Evolutionary conservation across 2,113 vertebrate genomes (phyloP), one percentile per base, ranked within the genome.

Genomic region (Leptodactylus fuscus): DNA sequence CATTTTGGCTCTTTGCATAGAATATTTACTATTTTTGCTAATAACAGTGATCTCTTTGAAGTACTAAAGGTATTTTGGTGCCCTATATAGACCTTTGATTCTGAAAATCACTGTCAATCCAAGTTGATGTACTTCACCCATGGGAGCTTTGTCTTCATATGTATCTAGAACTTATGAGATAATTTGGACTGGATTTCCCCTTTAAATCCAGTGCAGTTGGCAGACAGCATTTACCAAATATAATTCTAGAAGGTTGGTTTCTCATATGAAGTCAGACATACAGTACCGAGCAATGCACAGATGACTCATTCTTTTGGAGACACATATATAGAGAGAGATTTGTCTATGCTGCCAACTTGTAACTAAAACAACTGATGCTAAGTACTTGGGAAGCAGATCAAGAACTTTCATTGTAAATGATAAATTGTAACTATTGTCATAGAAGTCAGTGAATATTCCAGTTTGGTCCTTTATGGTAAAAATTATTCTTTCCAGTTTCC

Each of bases 301-400:
- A 69, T 69, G 65, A 69, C 65, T 69, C 32, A 36, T 6, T 38
- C 16, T 69, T 38, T 69, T 69, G 65, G 8, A 69, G 65, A 69
- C 2, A 18, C 32, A 36, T 69, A 69, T 38, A 38, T 65, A 16
- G 29, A 38, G 0, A 34, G 29, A 15, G 29, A 65, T 32, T 65
- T 29, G 24, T 11, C 62, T 67, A 9, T 34, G 16, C 32, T 69
- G 65, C 65, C 65, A 69, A 69, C 32, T 67, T 67, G 29, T 36
- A 69, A 69, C 65, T 36, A 20, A 69, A 38, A 38, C 15, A 69
- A 69, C 6, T 38, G 18, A 36, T 69, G 15, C 34, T 38, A 69
- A 69, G 65, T 69, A 69, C 65, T 5, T 69, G 65, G 32, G 34
- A 69, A 69, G 65, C 16, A 69, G 65, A 69, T 69, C 65, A 69